Conservation (phyloP, 2,797 vertebrate genomes). For the Rousettus madagascariensis region DNA sequence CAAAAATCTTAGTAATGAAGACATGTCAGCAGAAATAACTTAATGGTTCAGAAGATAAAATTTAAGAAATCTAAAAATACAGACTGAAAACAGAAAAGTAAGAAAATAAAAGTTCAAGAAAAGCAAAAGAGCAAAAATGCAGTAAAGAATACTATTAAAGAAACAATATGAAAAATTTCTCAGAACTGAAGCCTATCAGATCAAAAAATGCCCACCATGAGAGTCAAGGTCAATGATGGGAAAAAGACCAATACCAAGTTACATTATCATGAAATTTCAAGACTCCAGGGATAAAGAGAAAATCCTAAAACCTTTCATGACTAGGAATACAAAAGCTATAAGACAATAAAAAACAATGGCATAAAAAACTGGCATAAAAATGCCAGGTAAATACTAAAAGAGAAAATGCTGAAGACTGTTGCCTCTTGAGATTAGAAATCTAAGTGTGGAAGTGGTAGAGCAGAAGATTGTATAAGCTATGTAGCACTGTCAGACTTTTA, state of each 20-base stretch:
- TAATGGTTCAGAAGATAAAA: conserved; percentile 20
- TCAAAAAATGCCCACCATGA: neutral
- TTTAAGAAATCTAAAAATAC: neutral
- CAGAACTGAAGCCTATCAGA: neutral
- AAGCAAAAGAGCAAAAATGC: neutral
- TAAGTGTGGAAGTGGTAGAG: accelerated
- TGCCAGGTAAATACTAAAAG: neutral
- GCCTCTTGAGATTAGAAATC: neutral
- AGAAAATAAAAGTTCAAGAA: neutral
- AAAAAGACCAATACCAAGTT: neutral
- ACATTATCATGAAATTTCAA: neutral
- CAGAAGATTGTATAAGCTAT: neutral
- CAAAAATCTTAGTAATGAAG: conserved; percentile 25
- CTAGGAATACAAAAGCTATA: neutral
- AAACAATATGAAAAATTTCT: neutral
- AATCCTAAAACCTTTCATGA: neutral
- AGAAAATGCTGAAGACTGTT: neutral
- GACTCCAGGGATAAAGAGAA: neutral
- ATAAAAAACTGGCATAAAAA: neutral
- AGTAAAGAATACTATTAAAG: neutral
- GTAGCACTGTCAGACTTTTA: neutral
- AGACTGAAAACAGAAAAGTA: neutral
- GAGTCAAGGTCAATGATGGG: neutral
- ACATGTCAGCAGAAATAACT: neutral
- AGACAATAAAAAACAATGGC: neutral